These are phyloP conservation scores for Dolichomitus sp. DNA, from an alignment of 2,888 invertebrate genomes.

Conservation along the genomic window DNA sequence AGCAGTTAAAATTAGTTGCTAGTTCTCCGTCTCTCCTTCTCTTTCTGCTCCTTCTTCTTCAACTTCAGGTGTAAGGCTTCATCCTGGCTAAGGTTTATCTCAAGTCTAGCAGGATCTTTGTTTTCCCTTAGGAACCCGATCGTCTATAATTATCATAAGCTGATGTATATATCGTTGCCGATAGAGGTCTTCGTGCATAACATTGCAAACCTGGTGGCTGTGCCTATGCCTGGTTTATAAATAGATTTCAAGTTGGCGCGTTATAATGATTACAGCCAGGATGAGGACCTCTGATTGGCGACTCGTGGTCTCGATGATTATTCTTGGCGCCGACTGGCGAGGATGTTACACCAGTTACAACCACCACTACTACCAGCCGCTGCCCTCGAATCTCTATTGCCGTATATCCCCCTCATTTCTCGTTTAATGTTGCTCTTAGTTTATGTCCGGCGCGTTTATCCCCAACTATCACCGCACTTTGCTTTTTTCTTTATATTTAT, in stretches of 20 bases:
- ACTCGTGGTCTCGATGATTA: constrained; percentile 54
- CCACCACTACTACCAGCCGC: constrained; percentile 5
- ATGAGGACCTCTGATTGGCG: constrained; percentile 59
- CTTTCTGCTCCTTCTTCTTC: constrained; percentile 22
- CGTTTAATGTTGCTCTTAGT: constrained; percentile 35
- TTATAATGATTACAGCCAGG: constrained; percentile 60
- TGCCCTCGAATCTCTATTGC: constrained; percentile 24
- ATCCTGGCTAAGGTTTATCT: constrained; percentile 15
- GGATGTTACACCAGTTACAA: constrained; percentile 44
- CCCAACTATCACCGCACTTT: constrained; percentile 39
- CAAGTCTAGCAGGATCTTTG: constrained; percentile 32
- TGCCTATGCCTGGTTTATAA: constrained; percentile 55
- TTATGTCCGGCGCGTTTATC: constrained; percentile 52
- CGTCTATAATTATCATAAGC: constrained; percentile 29
- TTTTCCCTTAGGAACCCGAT: constrained; percentile 41
- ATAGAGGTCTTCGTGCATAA: background rate
- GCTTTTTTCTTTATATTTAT: background rate
- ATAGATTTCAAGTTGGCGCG: constrained; percentile 62
- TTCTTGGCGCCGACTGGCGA: constrained; percentile 58
- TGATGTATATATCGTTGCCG: constrained; percentile 5
- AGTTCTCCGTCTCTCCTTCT: constrained; percentile 12
- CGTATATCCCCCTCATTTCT: constrained; percentile 36
- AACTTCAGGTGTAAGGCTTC: background rate
- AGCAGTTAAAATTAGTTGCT: too few species aligned
- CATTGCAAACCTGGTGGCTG: background rate